These are phyloP conservation scores for Cantharis nigra DNA, from an alignment of 2,888 invertebrate species.

Conservation along the genomic window DNA sequence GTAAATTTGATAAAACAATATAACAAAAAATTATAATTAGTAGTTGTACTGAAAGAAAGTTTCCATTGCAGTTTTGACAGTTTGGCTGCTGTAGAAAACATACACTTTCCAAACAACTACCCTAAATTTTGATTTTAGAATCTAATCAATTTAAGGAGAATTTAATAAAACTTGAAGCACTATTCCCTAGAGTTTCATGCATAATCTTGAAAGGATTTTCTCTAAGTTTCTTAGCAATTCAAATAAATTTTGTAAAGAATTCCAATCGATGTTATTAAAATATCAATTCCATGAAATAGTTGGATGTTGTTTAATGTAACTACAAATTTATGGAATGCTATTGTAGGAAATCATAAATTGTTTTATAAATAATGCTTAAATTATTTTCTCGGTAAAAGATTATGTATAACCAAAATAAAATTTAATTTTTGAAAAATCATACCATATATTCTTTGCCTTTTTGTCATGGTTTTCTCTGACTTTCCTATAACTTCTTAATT, in stretches of 20 bases:
- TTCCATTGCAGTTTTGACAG: neutral
- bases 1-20: neutral
- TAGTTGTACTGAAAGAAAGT: neutral
- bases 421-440: too few relatives aligned
- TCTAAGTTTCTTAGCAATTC: neutral
- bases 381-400: neutral
- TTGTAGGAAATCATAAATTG: neutral
- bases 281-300: neutral
- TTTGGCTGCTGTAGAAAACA: neutral
- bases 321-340: neutral
- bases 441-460: too few relatives aligned
- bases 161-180: neutral
- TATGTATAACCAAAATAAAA: too few relatives aligned
- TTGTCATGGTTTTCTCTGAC: too few relatives aligned
- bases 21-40: neutral
- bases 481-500: too few relatives aligned
- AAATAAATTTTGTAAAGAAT: neutral
- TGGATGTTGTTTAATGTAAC: neutral
- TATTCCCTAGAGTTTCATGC: neutral
- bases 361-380: too few relatives aligned
- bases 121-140: neutral
- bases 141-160: neutral
- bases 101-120: neutral
- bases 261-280: neutral
- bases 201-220: neutral